Evolutionary conservation across 2,113 vertebrate genomes (phyloP).

Genomic region (Thalassoma bifasciatum): DNA sequence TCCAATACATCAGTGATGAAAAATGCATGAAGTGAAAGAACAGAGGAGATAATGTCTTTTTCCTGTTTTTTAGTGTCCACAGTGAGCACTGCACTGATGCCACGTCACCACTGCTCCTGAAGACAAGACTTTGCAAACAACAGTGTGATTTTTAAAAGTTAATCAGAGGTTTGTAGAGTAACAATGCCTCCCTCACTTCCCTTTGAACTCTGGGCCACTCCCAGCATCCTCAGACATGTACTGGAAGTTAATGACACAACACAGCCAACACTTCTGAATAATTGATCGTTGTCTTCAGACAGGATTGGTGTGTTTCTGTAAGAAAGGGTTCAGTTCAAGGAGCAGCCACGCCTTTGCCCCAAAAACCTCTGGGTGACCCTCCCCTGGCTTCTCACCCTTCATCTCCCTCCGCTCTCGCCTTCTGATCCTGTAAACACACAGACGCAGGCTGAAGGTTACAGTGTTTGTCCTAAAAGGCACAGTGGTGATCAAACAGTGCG

Average conservation of each 20-base stretch:
- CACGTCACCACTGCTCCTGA: background rate
- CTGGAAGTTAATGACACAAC: constrained; percentile 12
- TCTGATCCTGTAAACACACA: background rate
- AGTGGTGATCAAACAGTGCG: background rate
- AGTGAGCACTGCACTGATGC: background rate
- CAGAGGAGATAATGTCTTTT: background rate
- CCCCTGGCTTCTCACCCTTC: constrained; percentile 12
- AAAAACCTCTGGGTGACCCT: constrained; percentile 26
- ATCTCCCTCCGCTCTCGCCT: background rate
- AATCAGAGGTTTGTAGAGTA: background rate
- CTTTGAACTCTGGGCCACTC: background rate
- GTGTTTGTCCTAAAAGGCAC: background rate
- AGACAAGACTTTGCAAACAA: background rate
- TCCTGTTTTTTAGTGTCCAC: too few relatives aligned
- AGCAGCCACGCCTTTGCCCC: constrained; percentile 8
- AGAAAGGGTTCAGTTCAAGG: background rate
- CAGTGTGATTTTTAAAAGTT: background rate
- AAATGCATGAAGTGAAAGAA: background rate
- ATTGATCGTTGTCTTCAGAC: constrained; percentile 27
- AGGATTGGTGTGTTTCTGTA: background rate
- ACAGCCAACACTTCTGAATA: constrained; percentile 35
- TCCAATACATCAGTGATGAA: background rate
- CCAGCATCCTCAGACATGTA: constrained; percentile 8
- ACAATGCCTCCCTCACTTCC: background rate
- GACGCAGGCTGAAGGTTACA: background rate